Percentiles rank a stretch among this genome's conserved stretches.
Conservation (phyloP, 2,797 vertebrate genomes). For the Vipera ursinii region DNA sequence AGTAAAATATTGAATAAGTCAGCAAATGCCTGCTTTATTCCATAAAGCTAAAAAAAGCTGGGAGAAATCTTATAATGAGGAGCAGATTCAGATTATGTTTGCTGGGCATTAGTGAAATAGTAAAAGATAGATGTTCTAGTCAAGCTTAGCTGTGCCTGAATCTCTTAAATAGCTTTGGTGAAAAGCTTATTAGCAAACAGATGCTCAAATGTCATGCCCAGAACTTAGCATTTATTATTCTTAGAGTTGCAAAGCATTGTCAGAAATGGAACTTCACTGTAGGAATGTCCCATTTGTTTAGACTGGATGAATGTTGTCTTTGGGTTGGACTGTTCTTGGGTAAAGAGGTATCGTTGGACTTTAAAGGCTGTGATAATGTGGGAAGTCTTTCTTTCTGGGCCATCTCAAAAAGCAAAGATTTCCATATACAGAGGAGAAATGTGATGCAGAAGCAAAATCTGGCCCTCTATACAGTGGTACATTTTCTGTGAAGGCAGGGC, state of each 20-base stretch:
- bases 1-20: not conserved
- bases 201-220: not conserved
- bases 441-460: not conserved
- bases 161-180: not conserved
- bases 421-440: not conserved
- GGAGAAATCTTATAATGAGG: not conserved
- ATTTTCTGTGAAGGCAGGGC: not conserved
- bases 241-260: not conserved
- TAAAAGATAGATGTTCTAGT: not conserved
- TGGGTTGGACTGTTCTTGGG: not conserved
- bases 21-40: not conserved
- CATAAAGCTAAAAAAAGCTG: not conserved
- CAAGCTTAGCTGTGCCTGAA: not conserved
- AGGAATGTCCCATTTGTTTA: not conserved
- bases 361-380: not conserved
- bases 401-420: not conserved
- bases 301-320: not conserved
- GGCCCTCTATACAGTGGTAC: not conserved
- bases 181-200: not conserved
- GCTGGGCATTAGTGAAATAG: not conserved
- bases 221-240: not conserved
- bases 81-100: not conserved
- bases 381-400: not conserved
- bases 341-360: not conserved
- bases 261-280: not conserved